phyloP scores from a whole-genome alignment of 1,140 invertebrate species.

The Delia radicum region DNA sequence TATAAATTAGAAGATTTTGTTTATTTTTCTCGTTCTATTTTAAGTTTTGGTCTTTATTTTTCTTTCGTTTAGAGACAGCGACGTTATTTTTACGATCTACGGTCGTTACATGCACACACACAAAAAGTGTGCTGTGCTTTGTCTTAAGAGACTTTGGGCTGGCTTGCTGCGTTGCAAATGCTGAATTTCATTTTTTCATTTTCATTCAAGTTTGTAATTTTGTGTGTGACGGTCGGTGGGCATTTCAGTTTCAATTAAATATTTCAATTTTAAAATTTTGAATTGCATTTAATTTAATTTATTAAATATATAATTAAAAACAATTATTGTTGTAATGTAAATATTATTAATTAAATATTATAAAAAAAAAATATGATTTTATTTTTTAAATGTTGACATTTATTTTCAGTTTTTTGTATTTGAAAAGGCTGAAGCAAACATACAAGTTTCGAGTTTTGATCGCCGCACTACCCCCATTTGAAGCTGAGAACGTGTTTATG shows the following conservation, averaged over 20 bases:
- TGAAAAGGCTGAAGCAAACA: too few relatives aligned
- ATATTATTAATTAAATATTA: neutral
- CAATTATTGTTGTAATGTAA: neutral
- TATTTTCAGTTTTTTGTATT: neutral
- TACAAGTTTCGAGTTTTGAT: too few relatives aligned
- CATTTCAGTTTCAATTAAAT: neutral
- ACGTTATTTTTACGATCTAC: conserved; percentile 25
- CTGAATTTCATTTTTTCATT: conserved; percentile 25
- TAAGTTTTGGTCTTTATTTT: neutral
- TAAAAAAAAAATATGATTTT: neutral
- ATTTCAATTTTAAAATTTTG: neutral
- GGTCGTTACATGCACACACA: conserved; percentile 28
- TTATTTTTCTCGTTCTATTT: neutral
- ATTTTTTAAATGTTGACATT: too few relatives aligned
- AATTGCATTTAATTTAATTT: neutral
- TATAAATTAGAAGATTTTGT: too few relatives aligned
- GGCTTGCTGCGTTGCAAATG: conserved; percentile 21
- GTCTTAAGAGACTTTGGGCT: conserved; percentile 19
- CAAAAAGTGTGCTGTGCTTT: conserved; percentile 26
- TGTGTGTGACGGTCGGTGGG: neutral
- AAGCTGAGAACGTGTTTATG: neutral
- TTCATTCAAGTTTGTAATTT: conserved; percentile 24
- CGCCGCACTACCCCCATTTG: neutral
- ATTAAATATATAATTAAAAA: neutral
- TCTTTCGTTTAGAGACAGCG: neutral